phyloP scores from a whole-genome alignment of 1,140 invertebrate genomes.

The Drosophila pachea region DNA sequence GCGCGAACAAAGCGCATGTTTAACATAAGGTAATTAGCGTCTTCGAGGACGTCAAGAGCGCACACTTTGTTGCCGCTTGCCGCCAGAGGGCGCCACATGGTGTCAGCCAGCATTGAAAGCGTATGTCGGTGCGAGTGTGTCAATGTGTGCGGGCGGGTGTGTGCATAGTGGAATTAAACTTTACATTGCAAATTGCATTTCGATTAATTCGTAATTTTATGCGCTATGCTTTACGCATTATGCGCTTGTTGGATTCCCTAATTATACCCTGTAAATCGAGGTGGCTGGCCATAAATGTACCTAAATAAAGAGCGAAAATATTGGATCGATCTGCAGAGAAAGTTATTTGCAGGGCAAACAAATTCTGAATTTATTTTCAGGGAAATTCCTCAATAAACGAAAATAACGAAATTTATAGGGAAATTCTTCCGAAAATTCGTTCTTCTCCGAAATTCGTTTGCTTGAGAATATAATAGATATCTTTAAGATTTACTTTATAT shows the following conservation, averaged over 20 bases:
- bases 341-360: no score
- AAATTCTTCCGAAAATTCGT: not conserved
- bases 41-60: constrained; percentile 32
- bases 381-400: no score
- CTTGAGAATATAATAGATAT: no score
- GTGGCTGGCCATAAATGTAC: not conserved
- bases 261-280: constrained; percentile 3
- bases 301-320: no score
- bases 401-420: no score
- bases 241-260: not conserved
- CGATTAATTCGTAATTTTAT: constrained; percentile 69
- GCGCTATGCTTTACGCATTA: constrained; percentile 21
- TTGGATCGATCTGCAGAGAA: no score
- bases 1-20: constrained; percentile 53
- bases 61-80: constrained; percentile 40
- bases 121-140: no score
- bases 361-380: no score
- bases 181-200: constrained; percentile 48
- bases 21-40: constrained; percentile 63
- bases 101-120: constrained; percentile 1
- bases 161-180: constrained; percentile 32
- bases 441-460: no score
- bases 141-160: constrained; percentile 1
- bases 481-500: no score
- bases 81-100: constrained; percentile 48